phyloP scores from a whole-genome alignment of 2,113 vertebrate species.

The Aplodontia rufa region DNA sequence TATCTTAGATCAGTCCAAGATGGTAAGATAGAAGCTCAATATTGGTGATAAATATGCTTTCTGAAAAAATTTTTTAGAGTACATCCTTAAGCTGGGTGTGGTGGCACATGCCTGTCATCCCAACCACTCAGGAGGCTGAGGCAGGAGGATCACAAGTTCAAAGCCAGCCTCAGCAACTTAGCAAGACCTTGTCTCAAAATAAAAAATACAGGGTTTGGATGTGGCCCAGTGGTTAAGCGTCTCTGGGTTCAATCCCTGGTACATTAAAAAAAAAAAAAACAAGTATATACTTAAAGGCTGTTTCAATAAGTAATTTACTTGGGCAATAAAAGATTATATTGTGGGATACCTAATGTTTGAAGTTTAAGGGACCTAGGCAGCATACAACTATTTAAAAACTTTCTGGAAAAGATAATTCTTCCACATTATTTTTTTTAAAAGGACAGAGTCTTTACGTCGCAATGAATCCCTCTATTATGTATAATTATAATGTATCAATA shows the following conservation, averaged over 20 bases:
- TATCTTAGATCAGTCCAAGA: slow-evolving; percentile 33
- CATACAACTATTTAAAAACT: slow-evolving; percentile 24
- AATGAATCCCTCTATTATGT: too few species aligned
- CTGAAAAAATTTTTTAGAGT: slow-evolving; percentile 9
- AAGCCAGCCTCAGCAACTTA: too few species aligned
- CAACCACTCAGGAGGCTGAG: too few species aligned
- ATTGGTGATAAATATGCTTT: slow-evolving; percentile 33
- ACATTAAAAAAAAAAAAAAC: too few species aligned
- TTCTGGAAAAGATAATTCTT: slow-evolving; percentile 20
- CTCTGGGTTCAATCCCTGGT: too few species aligned
- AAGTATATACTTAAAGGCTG: slow-evolving; percentile 39
- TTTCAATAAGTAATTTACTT: slow-evolving; percentile 45
- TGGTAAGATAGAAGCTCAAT: background rate
- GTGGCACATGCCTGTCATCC: too few species aligned
- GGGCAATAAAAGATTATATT: background rate
- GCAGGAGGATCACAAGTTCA: too few species aligned
- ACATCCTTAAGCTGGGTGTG: background rate
- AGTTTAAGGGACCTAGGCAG: slow-evolving; percentile 31
- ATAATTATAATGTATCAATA: too few species aligned
- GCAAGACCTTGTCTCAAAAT: too few species aligned
- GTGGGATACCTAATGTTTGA: background rate
- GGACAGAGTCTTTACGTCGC: background rate
- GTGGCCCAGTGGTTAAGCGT: too few species aligned
- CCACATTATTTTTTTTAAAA: background rate
- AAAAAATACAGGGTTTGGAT: too few species aligned